phyloP scores from a whole-genome alignment of 2,113 vertebrate genomes.

The Scatophagus argus region DNA sequence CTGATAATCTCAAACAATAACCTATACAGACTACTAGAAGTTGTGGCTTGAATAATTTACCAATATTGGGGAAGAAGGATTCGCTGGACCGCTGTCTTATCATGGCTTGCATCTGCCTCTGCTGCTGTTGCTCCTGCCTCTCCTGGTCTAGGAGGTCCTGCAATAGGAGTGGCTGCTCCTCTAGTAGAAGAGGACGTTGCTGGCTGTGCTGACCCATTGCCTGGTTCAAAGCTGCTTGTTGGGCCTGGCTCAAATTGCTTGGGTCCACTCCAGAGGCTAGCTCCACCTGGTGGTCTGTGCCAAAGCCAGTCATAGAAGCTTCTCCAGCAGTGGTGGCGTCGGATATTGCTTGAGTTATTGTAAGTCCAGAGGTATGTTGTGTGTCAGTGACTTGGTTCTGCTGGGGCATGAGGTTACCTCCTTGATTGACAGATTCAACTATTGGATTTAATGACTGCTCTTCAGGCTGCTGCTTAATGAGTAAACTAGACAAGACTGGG shows the following conservation, averaged over 20 bases:
- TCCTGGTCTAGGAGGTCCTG: conserved; percentile 98
- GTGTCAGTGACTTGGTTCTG: conserved; percentile 78
- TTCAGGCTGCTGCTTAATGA: conserved; percentile 89
- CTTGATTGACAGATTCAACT: conserved; percentile 81
- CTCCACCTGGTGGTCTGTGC: conserved; percentile 71
- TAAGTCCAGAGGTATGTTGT: conserved; percentile 74
- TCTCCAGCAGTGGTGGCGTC: conserved; percentile 84
- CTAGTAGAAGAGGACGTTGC: conserved; percentile 91
- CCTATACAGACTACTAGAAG: background rate
- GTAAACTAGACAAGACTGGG: conserved; percentile 92
- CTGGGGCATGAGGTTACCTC: conserved; percentile 82
- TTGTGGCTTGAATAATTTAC: conserved; percentile 85
- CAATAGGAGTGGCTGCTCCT: conserved; percentile 95
- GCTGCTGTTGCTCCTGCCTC: conserved; percentile 97
- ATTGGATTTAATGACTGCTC: conserved; percentile 81
- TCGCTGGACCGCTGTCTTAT: conserved; percentile 95
- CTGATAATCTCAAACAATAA: background rate
- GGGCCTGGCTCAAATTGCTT: conserved; percentile 74
- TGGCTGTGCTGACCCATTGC: conserved; percentile 82
- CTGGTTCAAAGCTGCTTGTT: conserved; percentile 86
- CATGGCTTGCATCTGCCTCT: conserved; percentile 99
- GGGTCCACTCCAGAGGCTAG: conserved; percentile 77
- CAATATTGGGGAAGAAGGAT: conserved; percentile 95
- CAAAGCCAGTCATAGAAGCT: conserved; percentile 75
- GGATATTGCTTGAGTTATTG: conserved; percentile 81